Evolutionary conservation across 2,113 vertebrate species (phyloP).

Genomic region (Brachypodius melanocephalos): DNA sequence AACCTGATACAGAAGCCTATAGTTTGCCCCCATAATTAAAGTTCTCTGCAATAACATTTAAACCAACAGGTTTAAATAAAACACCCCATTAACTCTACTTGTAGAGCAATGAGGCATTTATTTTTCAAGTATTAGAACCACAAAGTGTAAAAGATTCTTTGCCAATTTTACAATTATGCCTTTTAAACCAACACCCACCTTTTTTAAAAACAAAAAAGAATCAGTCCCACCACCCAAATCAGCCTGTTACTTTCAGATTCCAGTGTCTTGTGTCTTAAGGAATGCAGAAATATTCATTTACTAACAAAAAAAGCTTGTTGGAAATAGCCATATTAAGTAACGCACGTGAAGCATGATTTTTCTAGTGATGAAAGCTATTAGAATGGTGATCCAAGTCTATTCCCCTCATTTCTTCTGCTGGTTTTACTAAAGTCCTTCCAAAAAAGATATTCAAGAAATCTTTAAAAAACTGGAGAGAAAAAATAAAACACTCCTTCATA

Average conservation of each 20-base stretch:
- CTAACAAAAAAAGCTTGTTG: conserved; percentile 69
- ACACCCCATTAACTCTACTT: conserved; percentile 71
- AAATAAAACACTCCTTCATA: conserved; percentile 69
- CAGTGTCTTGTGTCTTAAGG: conserved; percentile 65
- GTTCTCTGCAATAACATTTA: conserved; percentile 75
- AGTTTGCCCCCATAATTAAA: conserved; percentile 74
- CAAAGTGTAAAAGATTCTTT: conserved; percentile 76
- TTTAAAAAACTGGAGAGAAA: conserved; percentile 71
- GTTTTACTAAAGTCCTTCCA: conserved; percentile 73
- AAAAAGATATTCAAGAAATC: conserved; percentile 69
- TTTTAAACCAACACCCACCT: conserved; percentile 71
- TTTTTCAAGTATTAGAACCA: conserved; percentile 87
- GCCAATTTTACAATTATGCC: conserved; percentile 75
- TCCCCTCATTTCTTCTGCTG: conserved; percentile 69
- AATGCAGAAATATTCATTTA: conserved; percentile 72
- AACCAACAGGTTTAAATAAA: conserved; percentile 78
- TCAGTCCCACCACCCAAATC: conserved; percentile 47
- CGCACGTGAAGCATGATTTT: conserved; percentile 69
- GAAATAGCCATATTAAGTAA: conserved; percentile 72
- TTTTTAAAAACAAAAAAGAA: conserved; percentile 22
- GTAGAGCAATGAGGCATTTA: conserved; percentile 75
- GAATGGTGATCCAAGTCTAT: conserved; percentile 70
- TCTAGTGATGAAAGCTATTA: conserved; percentile 72
- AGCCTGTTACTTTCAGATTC: conserved; percentile 65
- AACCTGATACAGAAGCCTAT: conserved; percentile 76